Percentiles rank a stretch among this genome's conserved stretches.
phyloP scores from a whole-genome alignment of 2,888 invertebrate species.

The Xylophagus ater region DNA sequence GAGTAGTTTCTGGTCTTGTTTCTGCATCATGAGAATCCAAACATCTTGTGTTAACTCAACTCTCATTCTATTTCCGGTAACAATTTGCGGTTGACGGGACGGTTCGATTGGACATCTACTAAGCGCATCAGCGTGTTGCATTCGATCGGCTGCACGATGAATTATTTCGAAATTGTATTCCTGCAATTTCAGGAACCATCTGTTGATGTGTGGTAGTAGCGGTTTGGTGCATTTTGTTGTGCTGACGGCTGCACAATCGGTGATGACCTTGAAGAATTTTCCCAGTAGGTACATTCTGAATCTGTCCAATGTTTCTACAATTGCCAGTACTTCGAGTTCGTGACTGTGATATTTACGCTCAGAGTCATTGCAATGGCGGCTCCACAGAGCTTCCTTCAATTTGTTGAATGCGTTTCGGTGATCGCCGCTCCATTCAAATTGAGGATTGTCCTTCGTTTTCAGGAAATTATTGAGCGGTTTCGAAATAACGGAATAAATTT shows the following conservation, averaged over 20 bases:
- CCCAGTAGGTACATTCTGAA: conserved; percentile 31
- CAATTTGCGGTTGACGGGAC: conserved; percentile 8
- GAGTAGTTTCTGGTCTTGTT: neutral
- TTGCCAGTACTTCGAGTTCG: conserved; percentile 33
- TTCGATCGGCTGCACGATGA: conserved; percentile 20
- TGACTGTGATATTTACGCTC: conserved; percentile 30
- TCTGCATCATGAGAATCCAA: conserved; percentile 1
- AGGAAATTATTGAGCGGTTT: conserved; percentile 21
- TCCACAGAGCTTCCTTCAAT: conserved; percentile 25
- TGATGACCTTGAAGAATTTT: conserved; percentile 23
- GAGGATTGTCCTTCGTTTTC: conserved; percentile 14
- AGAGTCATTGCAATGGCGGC: conserved; percentile 24
- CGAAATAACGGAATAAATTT: conserved; percentile 19
- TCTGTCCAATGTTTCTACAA: conserved; percentile 24
- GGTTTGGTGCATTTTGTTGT: conserved; percentile 24
- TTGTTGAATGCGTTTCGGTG: conserved; percentile 22
- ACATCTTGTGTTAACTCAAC: neutral
- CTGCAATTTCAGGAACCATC: conserved; percentile 22
- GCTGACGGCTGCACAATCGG: conserved; percentile 28
- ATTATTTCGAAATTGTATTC: conserved; percentile 19
- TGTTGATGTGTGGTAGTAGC: conserved; percentile 22
- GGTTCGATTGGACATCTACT: conserved; percentile 20
- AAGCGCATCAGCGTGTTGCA: conserved; percentile 28
- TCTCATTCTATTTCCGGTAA: conserved; percentile 4
- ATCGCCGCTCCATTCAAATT: conserved; percentile 18